Evolutionary conservation across 2,797 vertebrate genomes (phyloP).

Genomic region (Gymnoscopelus microlampas): DNA sequence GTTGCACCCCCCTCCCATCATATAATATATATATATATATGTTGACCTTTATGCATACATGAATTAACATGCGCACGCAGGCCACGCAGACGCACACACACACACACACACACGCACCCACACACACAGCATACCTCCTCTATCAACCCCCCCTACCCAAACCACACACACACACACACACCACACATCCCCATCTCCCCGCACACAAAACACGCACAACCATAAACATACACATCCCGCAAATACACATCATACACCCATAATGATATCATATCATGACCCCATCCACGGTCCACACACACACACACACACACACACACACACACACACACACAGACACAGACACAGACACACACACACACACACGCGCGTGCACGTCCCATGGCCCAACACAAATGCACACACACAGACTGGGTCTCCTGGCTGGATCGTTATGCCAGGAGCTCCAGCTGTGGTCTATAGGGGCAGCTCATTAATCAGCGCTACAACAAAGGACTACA

Average conservation of each 20-base stretch:
- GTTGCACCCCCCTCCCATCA: conserved; percentile 2
- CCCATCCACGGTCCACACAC: neutral
- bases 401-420: neutral
- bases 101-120: neutral
- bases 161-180: conserved; percentile 8
- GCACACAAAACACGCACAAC: conserved; percentile 11
- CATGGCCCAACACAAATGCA: conserved; percentile 14
- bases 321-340: conserved; percentile 2
- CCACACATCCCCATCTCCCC: conserved; percentile 1
- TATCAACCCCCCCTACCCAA: too few relatives aligned
- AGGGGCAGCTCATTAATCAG: conserved; percentile 65
- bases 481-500: conserved; percentile 67
- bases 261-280: neutral
- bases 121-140: too few relatives aligned
- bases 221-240: conserved; percentile 14
- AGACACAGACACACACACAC: conserved; percentile 23
- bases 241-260: neutral
- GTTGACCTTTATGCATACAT: conserved; percentile 1
- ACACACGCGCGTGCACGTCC: conserved; percentile 4
- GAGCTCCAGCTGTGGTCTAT: conserved; percentile 66
- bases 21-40: neutral
- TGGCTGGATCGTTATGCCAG: conserved; percentile 43
- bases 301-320: conserved; percentile 21
- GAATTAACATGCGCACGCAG: conserved; percentile 25
- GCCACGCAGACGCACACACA: neutral